These are phyloP conservation scores for Apodemus sylvaticus DNA, from an alignment of 2,113 vertebrate species.

Conservation along the genomic window DNA sequence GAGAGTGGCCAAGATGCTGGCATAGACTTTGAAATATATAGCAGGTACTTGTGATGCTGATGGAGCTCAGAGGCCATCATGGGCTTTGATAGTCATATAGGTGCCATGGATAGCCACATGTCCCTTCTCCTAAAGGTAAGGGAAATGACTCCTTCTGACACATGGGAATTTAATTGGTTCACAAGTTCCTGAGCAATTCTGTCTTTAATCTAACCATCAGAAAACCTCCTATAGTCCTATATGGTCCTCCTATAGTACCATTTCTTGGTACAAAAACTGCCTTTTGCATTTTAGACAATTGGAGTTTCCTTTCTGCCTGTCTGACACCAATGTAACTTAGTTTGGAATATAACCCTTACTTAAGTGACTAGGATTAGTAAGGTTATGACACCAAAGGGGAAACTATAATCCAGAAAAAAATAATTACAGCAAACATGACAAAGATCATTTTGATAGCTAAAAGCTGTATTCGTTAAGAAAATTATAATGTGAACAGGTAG, in stretches of 20 bases:
- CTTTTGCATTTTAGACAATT: not conserved
- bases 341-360: not conserved
- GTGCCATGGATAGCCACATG: not conserved
- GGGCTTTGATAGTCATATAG: not conserved
- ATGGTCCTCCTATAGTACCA: too few species aligned
- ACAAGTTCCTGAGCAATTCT: not conserved
- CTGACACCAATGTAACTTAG: not conserved
- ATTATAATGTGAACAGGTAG: not conserved
- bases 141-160: not conserved
- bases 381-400: not conserved
- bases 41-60: not conserved
- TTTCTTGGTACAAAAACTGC: not conserved
- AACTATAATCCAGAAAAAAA: not conserved
- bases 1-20: not conserved
- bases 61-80: not conserved
- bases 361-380: not conserved
- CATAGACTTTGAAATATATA: not conserved
- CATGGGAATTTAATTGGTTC: not conserved
- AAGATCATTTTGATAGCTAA: not conserved
- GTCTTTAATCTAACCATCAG: not conserved
- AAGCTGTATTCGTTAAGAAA: not conserved
- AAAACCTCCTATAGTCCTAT: not conserved
- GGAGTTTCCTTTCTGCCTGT: not conserved
- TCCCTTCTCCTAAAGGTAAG: not conserved
- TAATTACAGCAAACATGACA: not conserved